Evolutionary conservation across 2,113 vertebrate species (phyloP).

Genomic region (Psittacula cyanocephala): DNA sequence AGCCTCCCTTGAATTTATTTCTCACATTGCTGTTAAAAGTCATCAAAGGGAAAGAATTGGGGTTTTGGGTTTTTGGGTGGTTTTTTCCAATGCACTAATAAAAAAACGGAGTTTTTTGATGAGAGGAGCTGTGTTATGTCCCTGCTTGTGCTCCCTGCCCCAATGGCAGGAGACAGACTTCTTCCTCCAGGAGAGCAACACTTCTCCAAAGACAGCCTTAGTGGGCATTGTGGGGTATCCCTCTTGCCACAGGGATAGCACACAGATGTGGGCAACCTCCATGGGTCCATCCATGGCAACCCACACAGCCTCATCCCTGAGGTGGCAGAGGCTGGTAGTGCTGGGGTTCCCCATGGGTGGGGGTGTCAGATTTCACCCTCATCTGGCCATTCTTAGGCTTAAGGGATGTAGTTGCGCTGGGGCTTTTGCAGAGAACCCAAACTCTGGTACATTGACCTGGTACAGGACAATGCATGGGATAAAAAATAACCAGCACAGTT

Average conservation of each 20-base stretch:
- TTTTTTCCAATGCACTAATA: slow-evolving; percentile 44
- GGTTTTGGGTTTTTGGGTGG: neutral
- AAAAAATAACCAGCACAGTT: neutral
- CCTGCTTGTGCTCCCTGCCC: neutral
- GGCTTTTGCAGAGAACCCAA: neutral
- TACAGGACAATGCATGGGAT: neutral
- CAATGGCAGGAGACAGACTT: neutral
- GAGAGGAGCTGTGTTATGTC: neutral
- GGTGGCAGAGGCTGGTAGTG: neutral
- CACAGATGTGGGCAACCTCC: neutral
- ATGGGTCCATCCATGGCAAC: neutral
- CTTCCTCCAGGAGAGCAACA: neutral
- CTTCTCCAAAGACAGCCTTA: neutral
- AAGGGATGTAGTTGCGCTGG: neutral
- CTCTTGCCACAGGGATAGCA: neutral
- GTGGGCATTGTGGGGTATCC: neutral
- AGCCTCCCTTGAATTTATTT: neutral
- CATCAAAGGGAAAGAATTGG: slow-evolving; percentile 31
- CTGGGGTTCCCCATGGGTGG: neutral
- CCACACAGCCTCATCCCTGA: accelerated
- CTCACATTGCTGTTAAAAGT: slow-evolving; percentile 23
- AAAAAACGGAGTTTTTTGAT: neutral
- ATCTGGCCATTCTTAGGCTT: neutral
- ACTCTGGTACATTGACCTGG: neutral
- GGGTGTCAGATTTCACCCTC: neutral